Conservation (phyloP, 2,888 invertebrate species). For the Ophioninae sp. region DNA sequence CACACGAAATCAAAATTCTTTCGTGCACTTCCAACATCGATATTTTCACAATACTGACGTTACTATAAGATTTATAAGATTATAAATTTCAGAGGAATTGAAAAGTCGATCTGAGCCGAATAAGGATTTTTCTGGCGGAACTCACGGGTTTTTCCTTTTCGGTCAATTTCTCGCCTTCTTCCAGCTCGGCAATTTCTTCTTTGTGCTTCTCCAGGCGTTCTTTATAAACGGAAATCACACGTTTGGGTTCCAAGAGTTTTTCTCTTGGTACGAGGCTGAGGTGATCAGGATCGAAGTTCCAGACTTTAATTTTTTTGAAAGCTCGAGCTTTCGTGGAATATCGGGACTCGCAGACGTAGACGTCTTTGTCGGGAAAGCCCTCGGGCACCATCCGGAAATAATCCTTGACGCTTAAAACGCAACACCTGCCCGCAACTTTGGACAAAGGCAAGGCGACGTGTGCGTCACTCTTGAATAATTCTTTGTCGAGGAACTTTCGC, state of each 20-base stretch:
- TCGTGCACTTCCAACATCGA: too few relatives aligned
- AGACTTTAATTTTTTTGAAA: conserved; percentile 96
- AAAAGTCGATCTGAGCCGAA: too few relatives aligned
- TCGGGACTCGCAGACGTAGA: conserved; percentile 98
- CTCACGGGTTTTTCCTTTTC: conserved; percentile 93
- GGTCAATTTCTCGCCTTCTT: conserved; percentile 90
- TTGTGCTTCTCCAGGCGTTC: conserved; percentile 95
- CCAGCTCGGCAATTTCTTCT: conserved; percentile 92
- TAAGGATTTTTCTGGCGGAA: conserved; percentile 47
- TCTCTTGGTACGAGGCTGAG: conserved; percentile 87
- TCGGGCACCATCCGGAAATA: conserved; percentile 95
- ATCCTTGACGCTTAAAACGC: conserved; percentile 96
- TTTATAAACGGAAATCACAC: conserved; percentile 96
- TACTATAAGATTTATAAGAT: too few relatives aligned
- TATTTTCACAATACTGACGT: too few relatives aligned
- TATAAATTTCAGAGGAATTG: too few relatives aligned
- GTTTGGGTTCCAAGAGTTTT: conserved; percentile 89
- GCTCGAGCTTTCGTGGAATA: conserved; percentile 93
- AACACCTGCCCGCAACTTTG: conserved; percentile 93
- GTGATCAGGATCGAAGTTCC: conserved; percentile 86
- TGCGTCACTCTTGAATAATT: conserved; percentile 97
- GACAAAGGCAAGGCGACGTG: conserved; percentile 92
- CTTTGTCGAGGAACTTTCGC: conserved; percentile 97
- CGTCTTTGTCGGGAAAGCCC: conserved; percentile 94
- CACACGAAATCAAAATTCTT: too few relatives aligned